These are phyloP conservation scores for Orcinus orca DNA, from an alignment of 2,113 vertebrate species.

Conservation along the genomic window DNA sequence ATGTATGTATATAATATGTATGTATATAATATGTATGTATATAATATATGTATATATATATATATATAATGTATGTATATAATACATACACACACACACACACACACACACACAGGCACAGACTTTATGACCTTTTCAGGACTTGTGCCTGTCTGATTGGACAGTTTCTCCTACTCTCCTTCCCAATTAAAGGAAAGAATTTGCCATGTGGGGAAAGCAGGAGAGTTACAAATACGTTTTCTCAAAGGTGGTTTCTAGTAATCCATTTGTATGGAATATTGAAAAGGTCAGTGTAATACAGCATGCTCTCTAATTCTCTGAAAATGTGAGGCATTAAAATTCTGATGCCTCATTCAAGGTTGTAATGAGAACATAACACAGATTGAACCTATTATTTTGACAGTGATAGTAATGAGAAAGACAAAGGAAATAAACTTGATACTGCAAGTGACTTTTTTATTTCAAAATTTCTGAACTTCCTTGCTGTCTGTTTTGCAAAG, in stretches of 20 bases:
- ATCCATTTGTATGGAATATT: slow-evolving; percentile 69
- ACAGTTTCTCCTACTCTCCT: slow-evolving; percentile 37
- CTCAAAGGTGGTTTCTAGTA: slow-evolving; percentile 50
- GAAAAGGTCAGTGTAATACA: slow-evolving; percentile 80
- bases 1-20: too few relatives aligned
- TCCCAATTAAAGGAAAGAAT: slow-evolving; percentile 25
- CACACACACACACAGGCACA: not conserved
- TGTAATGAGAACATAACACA: slow-evolving; percentile 77
- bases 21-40: too few relatives aligned
- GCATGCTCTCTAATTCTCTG: slow-evolving; percentile 69
- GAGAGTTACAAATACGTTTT: slow-evolving; percentile 48
- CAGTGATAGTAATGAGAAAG: slow-evolving; percentile 76
- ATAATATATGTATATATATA: too few relatives aligned
- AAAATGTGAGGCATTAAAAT: slow-evolving; percentile 78
- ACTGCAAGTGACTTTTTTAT: slow-evolving; percentile 54
- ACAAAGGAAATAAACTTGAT: slow-evolving; percentile 73
- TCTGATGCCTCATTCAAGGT: slow-evolving; percentile 66
- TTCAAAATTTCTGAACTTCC: slow-evolving; percentile 36
- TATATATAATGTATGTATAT: too few relatives aligned
- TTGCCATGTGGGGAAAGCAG: not conserved
- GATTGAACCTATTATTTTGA: slow-evolving; percentile 79
- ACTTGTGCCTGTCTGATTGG: not conserved
- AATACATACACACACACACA: not conserved
- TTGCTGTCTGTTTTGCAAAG: slow-evolving; percentile 35
- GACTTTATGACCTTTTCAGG: slow-evolving; percentile 6